These are phyloP conservation scores for Neomonachus schauinslandi DNA, from an alignment of 2,113 vertebrate species.

Conservation along the genomic window DNA sequence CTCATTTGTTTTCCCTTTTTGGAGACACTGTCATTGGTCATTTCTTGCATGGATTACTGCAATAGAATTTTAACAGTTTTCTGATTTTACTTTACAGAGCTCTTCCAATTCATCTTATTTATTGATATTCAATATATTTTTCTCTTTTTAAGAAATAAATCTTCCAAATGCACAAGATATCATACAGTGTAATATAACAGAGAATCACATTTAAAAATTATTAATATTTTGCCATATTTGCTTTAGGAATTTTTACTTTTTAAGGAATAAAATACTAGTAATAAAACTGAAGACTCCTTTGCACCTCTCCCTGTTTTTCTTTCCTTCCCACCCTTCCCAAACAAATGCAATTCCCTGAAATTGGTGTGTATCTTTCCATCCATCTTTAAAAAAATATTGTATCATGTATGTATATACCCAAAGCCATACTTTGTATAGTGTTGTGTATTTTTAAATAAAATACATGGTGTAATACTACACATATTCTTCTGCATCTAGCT, in stretches of 20 bases:
- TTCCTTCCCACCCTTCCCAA: neutral
- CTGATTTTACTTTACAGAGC: neutral
- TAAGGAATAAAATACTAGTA: neutral
- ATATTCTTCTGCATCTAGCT: neutral
- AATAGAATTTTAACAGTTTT: neutral
- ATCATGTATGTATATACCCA: neutral
- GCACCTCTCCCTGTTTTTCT: neutral
- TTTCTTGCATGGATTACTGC: neutral
- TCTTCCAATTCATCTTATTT: constrained; percentile 30
- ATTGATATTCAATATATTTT: constrained; percentile 25
- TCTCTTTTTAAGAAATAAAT: constrained; percentile 16
- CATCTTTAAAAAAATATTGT: neutral
- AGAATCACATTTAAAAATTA: neutral
- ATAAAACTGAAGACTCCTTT: neutral
- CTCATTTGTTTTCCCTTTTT: constrained; percentile 10
- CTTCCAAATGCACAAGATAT: neutral
- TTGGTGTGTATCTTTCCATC: neutral
- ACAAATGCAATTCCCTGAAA: neutral
- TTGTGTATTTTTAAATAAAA: constrained; percentile 4
- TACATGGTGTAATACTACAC: neutral
- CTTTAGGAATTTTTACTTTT: constrained; percentile 13
- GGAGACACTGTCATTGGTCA: neutral
- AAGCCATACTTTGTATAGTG: neutral
- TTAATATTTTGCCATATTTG: neutral
- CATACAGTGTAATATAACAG: neutral